Percentiles rank a stretch among this genome's conserved stretches.
These are phyloP conservation scores for Rhadina sibilatrix DNA, from an alignment of 2,113 vertebrate species.

Conservation along the genomic window DNA sequence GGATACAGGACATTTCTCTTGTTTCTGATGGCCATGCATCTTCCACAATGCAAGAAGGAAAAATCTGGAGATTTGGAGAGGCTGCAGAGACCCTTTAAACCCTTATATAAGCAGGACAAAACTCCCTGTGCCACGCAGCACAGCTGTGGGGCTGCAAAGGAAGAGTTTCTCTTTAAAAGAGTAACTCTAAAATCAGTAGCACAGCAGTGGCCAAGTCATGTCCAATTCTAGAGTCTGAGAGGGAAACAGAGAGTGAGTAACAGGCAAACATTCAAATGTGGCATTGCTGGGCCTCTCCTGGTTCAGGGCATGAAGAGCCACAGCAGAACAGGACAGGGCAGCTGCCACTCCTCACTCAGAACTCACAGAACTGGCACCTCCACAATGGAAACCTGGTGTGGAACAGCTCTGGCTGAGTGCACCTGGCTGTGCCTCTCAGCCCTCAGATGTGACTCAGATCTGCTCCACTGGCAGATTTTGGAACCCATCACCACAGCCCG, in stretches of 20 bases:
- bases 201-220: neutral
- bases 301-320: neutral
- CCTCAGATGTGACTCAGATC: neutral
- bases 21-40: neutral
- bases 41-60: neutral
- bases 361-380: neutral
- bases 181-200: neutral
- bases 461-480: neutral
- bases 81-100: neutral
- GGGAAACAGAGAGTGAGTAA: neutral
- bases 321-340: fast-evolving
- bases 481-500: neutral
- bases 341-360: neutral
- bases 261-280: neutral
- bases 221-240: neutral
- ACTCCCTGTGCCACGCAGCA: neutral
- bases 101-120: neutral
- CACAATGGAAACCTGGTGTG: neutral
- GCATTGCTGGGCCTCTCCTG: neutral
- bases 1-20: neutral
- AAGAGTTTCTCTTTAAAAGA: neutral
- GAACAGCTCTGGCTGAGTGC: neutral
- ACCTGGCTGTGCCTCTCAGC: neutral
- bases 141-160: neutral
- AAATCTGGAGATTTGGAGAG: no score